These are phyloP conservation scores for Desoria tigrina DNA, from an alignment of 2,888 invertebrate species.

Conservation along the genomic window DNA sequence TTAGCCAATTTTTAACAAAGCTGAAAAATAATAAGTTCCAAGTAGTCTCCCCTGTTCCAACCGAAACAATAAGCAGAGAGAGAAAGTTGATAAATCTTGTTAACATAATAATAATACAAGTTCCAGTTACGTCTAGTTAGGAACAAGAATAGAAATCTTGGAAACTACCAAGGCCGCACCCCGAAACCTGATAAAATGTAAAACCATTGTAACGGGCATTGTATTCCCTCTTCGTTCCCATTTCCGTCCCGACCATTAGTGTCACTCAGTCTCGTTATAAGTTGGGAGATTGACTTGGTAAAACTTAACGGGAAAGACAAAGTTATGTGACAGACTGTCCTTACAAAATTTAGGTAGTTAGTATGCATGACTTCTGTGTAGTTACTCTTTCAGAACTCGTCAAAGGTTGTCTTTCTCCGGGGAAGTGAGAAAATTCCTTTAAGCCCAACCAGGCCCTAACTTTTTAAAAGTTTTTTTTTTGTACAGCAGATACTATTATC, in stretches of 20 bases:
- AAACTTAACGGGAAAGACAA: conserved; percentile 4
- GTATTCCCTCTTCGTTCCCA: conserved; percentile 6
- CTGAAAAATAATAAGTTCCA: no score
- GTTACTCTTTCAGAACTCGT: conserved; percentile 13
- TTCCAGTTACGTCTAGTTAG: no score
- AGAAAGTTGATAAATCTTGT: no score
- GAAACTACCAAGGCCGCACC: no score
- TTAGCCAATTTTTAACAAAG: no score
- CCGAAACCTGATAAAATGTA: no score
- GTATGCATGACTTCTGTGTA: conserved; percentile 29
- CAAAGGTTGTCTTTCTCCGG: not conserved
- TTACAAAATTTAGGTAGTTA: conserved; percentile 22
- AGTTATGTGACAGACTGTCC: conserved; percentile 20
- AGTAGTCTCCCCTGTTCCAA: no score
- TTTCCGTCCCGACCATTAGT: conserved; percentile 6
- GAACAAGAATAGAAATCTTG: no score
- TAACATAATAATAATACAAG: no score
- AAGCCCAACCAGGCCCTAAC: not conserved
- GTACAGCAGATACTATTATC: no score
- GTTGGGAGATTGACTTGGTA: conserved; percentile 2
- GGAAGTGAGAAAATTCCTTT: conserved; percentile 1
- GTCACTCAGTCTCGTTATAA: conserved; percentile 17
- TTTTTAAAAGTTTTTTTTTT: not conserved
- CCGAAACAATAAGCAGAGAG: no score
- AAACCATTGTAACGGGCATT: no score